Evolutionary conservation across 1,140 invertebrate genomes (phyloP), one percentile per base, ranked within the genome.

Genomic region (Physella acuta): DNA sequence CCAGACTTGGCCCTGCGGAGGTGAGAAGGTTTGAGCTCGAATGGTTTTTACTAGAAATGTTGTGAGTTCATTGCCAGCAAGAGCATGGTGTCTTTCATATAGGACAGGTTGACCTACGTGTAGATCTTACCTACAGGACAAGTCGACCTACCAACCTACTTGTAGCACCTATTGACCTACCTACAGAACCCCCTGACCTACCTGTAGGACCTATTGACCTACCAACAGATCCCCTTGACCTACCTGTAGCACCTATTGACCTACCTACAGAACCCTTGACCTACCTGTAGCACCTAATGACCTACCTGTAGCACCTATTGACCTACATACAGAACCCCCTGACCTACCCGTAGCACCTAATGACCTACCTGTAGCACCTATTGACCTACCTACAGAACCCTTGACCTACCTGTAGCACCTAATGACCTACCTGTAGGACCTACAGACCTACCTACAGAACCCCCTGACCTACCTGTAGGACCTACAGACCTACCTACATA

Each of bases 1-100:
- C 74, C 71, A 24, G 73, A 55, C 20, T 73, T 61, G 20, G 76
- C 77, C 71, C 75, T 68, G 33, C 33, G 28, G 16, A 24, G 1
- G 26, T 24, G 0, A 31, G 17, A 31, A 24, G 2, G 8, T 17
- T 2, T 28, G 26, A 61, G 14, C 26, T 61, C 1, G 33, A n/a
- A 20, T 17, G 24, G n/a, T n/a, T n/a, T n/a, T n/a, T n/a, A n/a
- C n/a, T n/a, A n/a, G n/a, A n/a, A n/a, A n/a, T n/a, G n/a, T n/a
- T n/a, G n/a, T n/a, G n/a, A n/a, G n/a, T n/a, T n/a, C n/a, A n/a
- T n/a, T n/a, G n/a, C n/a, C n/a, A n/a, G n/a, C n/a, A n/a, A n/a
- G n/a, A n/a, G n/a, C n/a, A n/a, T n/a, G n/a, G n/a, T n/a, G n/a
- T n/a, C n/a, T n/a, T n/a, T n/a, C n/a, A n/a, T n/a, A n/a, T n/a